Base-by-base conservation (phyloP, 2,888 invertebrate species). In the Drosophila prostipennis region DNA sequence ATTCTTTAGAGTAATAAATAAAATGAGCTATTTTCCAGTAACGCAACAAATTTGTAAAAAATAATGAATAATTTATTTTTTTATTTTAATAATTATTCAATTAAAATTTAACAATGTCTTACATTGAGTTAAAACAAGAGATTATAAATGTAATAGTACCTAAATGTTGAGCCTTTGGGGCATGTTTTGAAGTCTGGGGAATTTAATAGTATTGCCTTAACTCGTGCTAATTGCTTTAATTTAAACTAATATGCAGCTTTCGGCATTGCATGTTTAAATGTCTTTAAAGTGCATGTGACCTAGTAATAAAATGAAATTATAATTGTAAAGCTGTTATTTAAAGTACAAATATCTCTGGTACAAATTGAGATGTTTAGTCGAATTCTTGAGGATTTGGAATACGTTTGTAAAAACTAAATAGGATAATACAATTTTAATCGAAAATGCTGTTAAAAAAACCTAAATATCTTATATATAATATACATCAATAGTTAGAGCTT, bases 151-250 rank as follows among this genome's bases (percentile, higher is more conserved):
- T 2, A 19, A 42, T 16, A 4, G 10, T 4, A n/a, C n/a, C n/a
- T n/a, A 16, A 19, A 16, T 10, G 19, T 19, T 19, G 37, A 6
- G 37, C 6, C 42, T 19, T 42, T 42, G 42, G 37, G 37, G 42
- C n/a, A 13, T 16, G 11, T 19, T 16, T 6, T 34, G 16, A 36
- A 36, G 14, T 55, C 23, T 5, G 8, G n/a, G 5, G 14, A 32
- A 13, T 46, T 14, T 5, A 10, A 10, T 37, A 29, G 14, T 39
- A 32, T 23, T 14, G 46, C 32, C 46, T 34, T 34, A 40, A 46
- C 10, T 40, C 2, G 6, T 5, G 26, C 46, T 61, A 60, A 60
- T 61, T 40, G 61, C n/a, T 40, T 59, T 23, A 32, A 48, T 60
- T 48, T 13, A 57, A 60, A 36, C 36, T 26, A 51, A 56, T 57